phyloP scores from a whole-genome alignment of 2,797 vertebrate genomes.

The Podarcis lilfordi region DNA sequence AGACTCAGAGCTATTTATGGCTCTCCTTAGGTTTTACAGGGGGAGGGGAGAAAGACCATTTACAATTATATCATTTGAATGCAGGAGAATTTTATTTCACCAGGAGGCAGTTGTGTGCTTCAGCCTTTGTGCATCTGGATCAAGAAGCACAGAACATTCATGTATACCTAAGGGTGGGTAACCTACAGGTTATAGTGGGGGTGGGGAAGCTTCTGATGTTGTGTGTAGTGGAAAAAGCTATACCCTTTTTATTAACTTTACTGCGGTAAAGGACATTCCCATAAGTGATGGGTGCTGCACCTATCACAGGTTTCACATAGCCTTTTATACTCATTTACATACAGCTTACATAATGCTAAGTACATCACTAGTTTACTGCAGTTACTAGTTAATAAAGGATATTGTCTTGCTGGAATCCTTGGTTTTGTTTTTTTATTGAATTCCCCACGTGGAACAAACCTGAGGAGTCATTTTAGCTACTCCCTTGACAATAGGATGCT shows the following conservation, averaged over 20 bases:
- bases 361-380: too few relatives aligned
- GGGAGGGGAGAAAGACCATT: neutral
- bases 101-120: neutral
- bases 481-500: too few relatives aligned
- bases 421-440: too few relatives aligned
- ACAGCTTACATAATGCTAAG: too few relatives aligned
- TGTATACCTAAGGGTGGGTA: constrained; percentile 25
- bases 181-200: neutral
- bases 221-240: neutral
- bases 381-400: too few relatives aligned
- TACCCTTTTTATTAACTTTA: neutral
- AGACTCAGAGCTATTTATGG: rapidly evolving
- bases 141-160: neutral
- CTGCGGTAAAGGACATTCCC: too few relatives aligned
- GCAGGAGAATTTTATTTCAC: neutral
- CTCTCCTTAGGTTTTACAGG: constrained; percentile 39
- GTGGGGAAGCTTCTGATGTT: neutral
- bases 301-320: too few relatives aligned
- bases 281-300: too few relatives aligned
- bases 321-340: too few relatives aligned
- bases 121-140: neutral
- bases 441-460: too few relatives aligned
- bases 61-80: constrained; percentile 53
- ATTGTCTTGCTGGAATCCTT: too few relatives aligned
- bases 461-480: too few relatives aligned